Evolutionary conservation across 2,888 invertebrate genomes (phyloP).

Genomic region (Plebejus melissa): DNA sequence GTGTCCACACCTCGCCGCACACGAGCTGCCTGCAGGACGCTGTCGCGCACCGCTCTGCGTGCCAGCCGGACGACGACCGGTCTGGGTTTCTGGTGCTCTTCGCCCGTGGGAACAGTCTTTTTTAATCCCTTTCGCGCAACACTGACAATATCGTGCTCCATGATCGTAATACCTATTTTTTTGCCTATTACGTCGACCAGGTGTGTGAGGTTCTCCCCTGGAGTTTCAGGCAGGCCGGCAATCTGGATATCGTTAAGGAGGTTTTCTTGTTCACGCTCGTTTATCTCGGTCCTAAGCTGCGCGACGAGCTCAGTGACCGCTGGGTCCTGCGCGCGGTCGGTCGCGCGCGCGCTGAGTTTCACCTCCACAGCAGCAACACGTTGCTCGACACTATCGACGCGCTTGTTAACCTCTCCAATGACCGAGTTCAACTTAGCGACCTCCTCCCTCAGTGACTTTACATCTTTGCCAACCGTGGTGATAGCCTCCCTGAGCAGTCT

Average conservation of each 20-base stretch:
- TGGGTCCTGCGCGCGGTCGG: background rate
- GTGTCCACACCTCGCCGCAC: conserved; percentile 26
- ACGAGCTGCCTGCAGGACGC: conserved; percentile 24
- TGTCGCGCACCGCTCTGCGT: conserved; percentile 24
- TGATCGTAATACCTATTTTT: conserved; percentile 33
- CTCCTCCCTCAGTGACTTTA: background rate
- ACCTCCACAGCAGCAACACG: background rate
- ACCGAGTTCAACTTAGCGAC: background rate
- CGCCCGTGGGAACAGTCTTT: background rate
- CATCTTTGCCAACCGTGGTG: background rate
- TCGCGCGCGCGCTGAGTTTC: background rate
- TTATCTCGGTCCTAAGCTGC: conserved; percentile 25
- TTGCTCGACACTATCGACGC: background rate
- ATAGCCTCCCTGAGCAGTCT: background rate
- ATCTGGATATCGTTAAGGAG: conserved; percentile 33
- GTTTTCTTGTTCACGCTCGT: conserved; percentile 33
- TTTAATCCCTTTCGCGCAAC: conserved; percentile 30
- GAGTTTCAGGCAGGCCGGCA: conserved; percentile 31
- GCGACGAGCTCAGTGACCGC: background rate
- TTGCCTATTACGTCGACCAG: conserved; percentile 25
- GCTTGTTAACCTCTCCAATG: background rate
- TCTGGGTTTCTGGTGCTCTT: background rate
- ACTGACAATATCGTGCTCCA: conserved; percentile 33
- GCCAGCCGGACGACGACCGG: background rate
- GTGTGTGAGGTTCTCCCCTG: conserved; percentile 32